Base-by-base conservation (phyloP, 2,113 vertebrate species). In the Tricholaema leucomelas region DNA sequence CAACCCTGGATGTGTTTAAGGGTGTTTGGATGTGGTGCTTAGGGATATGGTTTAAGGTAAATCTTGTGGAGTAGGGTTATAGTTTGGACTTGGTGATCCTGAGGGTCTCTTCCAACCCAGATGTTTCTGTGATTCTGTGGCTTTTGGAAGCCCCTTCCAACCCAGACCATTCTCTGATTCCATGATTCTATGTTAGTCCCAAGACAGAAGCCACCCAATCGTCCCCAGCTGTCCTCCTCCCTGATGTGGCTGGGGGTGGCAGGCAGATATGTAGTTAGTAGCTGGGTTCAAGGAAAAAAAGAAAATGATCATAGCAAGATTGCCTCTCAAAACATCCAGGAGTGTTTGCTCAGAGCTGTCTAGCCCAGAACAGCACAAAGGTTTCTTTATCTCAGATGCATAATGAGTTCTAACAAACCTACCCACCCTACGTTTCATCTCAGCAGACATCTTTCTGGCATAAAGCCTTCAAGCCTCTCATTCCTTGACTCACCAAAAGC, bases 231-330 rank as follows among this genome's bases (percentile, higher is more conserved):
- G 15, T 14, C 9, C 1, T 21, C 24, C 24, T 71, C 17, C 19
- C 15, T 33, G 44, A 10, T 0, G 0, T 28, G 46, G 30, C 67
- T 71, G 10, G 1, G 0, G 24, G 14, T 15, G 3, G 40, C 5
- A 2, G 23, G 59, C 14, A 30, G 28, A 30, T 16, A 50, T 4
- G n/a, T 14, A 18, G 25, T 36, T 25, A 20, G 20, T 16, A 19
- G 16, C 56, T 5, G 9, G 11, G 21, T 24, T 64, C 28, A 77
- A 86, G 90, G n/a, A 30, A 30, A 30, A 27, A 54, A 20, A 25
- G n/a, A 71, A 38, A 42, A 7, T 6, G 5, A 10, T 17, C 0
- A 0, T 35, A 67, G 48, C 14, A 81, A 21, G 36, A 64, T 21
- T 56, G 38, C 20, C 15, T 56, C 38, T 84, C 33, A 55, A 23